Conservation (phyloP, 2,888 invertebrate species). For the Cataglyphis cursor region DNA sequence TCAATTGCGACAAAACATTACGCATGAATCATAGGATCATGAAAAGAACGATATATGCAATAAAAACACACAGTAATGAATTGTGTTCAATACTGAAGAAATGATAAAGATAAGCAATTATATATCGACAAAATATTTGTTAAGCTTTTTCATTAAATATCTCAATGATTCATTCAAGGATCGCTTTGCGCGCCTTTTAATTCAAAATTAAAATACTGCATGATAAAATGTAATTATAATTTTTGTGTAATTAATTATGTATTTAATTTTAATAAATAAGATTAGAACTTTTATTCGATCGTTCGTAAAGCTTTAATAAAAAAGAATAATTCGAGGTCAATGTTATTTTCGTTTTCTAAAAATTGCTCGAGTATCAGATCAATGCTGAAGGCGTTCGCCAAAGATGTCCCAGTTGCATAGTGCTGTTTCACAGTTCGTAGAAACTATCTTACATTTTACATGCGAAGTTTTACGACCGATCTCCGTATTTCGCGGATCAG, state of each 20-base stretch:
- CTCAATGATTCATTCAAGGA: slow-evolving; percentile 29
- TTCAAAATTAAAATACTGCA: background rate
- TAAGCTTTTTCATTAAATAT: slow-evolving; percentile 25
- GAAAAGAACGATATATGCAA: slow-evolving; percentile 38
- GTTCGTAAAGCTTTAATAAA: background rate
- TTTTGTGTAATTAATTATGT: background rate
- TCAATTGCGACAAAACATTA: background rate
- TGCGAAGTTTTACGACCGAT: slow-evolving; percentile 28
- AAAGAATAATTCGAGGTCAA: background rate
- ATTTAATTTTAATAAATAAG: background rate
- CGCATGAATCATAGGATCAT: slow-evolving; percentile 39
- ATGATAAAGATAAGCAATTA: slow-evolving; percentile 62
- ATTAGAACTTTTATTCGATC: background rate
- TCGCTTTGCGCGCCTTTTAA: background rate
- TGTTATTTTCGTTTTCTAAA: background rate
- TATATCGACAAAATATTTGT: slow-evolving; percentile 30
- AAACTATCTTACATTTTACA: slow-evolving; percentile 35
- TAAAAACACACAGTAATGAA: slow-evolving; percentile 29
- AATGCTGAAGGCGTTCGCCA: slow-evolving; percentile 19
- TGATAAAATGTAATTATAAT: background rate
- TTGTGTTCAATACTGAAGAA: slow-evolving; percentile 9
- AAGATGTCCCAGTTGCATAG: slow-evolving; percentile 11
- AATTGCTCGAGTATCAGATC: slow-evolving; percentile 6
- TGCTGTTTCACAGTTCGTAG: background rate
- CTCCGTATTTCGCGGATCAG: background rate